Percentiles rank a stretch among this genome's conserved stretches.
These are phyloP conservation scores for Caenorhabditis tropicalis DNA, from an alignment of 1,140 invertebrate species.

Conservation along the genomic window DNA sequence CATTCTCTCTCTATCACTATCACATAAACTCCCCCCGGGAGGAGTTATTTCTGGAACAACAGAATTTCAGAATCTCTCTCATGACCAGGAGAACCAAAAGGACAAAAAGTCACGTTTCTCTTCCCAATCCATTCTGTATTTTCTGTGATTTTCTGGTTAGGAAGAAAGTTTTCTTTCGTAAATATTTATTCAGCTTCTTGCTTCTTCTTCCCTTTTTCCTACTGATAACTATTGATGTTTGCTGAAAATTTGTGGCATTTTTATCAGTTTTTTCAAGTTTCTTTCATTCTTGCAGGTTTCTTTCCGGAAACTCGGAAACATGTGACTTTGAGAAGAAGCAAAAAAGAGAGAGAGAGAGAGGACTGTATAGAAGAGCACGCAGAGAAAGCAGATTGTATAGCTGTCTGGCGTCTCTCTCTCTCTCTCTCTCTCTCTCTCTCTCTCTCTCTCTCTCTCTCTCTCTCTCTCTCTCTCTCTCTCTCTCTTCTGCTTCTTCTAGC, in stretches of 20 bases:
- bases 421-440: no score
- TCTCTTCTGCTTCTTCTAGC: no score
- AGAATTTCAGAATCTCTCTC: not conserved
- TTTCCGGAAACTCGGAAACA: no score
- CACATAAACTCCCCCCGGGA: not conserved
- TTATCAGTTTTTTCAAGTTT: constrained; percentile 13
- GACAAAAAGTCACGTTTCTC: not conserved
- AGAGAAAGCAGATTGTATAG: no score
- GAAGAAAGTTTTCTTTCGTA: not conserved
- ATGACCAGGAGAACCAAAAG: constrained; percentile 5
- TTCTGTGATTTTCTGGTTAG: not conserved
- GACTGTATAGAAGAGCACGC: no score
- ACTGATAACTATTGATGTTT: not conserved
- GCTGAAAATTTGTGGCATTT: not conserved
- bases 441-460: no score
- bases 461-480: no score
- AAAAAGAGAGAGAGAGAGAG: no score
- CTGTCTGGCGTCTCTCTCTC: no score
- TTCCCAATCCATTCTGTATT: not conserved
- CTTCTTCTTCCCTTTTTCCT: not conserved
- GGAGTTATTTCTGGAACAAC: not conserved
- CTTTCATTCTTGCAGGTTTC: not conserved
- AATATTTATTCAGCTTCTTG: constrained; percentile 37
- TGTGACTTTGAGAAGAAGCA: no score
- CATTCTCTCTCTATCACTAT: not conserved